Evolutionary conservation across 2,888 invertebrate genomes (phyloP), one percentile per base, ranked within the genome.

Genomic region (Halocaridina rubra): DNA sequence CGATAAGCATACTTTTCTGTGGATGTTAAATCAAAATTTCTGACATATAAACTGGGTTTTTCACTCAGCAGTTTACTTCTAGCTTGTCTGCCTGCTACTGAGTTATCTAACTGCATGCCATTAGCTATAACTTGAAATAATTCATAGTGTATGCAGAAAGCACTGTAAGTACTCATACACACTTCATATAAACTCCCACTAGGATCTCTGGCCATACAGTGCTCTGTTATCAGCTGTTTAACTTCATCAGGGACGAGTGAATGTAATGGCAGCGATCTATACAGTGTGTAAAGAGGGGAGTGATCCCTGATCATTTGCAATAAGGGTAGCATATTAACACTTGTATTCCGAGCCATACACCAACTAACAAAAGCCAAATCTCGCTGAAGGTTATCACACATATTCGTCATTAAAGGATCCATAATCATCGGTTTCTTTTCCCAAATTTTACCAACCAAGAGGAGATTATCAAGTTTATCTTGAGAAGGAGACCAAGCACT

Each of bases 31-130:
- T 74, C 74, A 3, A 22, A 33, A 16, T 16, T 39, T 24, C 27
- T 74, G 24, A 8, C 80, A 46, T 46, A n/a, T 22, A 33, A 64
- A 5, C 30, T 22, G 16, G 46, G 53, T 29, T 72, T 75, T 8
- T 61, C 61, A 39, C 29, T 19, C 2, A n/a, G 74, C 13, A 72
- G 57, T 24, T 61, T 84, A 10, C 71, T 46, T 33, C 84, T 75
- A n/a, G 84, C 67, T 53, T 84, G 74, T 75, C 84, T 67, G 13
- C 84, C 84, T 32, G 79, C 64, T 10, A 57, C 74, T 32, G 69
- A 69, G 57, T 80, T 84, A 32, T 84, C 84, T n/a, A 84, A 27
- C 24, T 69, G 79, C 84, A 84, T 84, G 16, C 84, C 84, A 75
- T 79, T 64, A 69, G 74, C 75, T 57, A 84, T 75, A 7, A 84